Evolutionary conservation across 1,140 invertebrate species (phyloP), one percentile per base, ranked within the genome.

Genomic region (Idris sp.): DNA sequence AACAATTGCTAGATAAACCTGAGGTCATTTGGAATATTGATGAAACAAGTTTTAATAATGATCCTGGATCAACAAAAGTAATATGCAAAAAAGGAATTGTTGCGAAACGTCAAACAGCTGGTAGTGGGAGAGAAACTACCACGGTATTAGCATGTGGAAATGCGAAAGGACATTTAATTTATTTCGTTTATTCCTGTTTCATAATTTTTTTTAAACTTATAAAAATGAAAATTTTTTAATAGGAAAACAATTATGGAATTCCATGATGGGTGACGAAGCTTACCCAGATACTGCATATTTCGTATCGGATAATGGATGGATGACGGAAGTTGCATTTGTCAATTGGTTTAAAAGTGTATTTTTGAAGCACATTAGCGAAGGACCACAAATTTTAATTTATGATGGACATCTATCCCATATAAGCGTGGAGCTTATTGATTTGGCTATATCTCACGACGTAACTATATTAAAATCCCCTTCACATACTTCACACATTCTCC

Each of bases 161-260:
- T 36, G 31, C 48, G 25, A 13, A 35, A 4, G 48, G 48, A 2
- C n/a, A 8, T 25, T 25, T 3, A 25, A 25, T 4, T 4, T 25
- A 25, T 4, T 25, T 25, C 22, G 8, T 25, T n/a, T n/a, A n/a
- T n/a, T n/a, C 22, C 3, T 25, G 22, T 4, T 3, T 25, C 8
- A 25, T 25, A 25, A 30, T 4, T 30, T 30, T 30, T 2, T 4
- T 30, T 9, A 30, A 6, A n/a, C 8, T 9, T 30, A 9, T 30
- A 9, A 30, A 30, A 9, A 6, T 11, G 3, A 13, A 51, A 22
- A 15, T 10, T 35, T 35, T 25, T 36, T 35, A 19, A 8, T 22
- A 54, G 51, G 51, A 14, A 54, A 54, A 18, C 51, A 54, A 41
- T 26, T 54, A 1, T 53, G 33, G 48, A 22, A 53, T 30, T 56